Evolutionary conservation across 2,797 vertebrate genomes (phyloP).

Genomic region (Tiaroga cobitis): DNA sequence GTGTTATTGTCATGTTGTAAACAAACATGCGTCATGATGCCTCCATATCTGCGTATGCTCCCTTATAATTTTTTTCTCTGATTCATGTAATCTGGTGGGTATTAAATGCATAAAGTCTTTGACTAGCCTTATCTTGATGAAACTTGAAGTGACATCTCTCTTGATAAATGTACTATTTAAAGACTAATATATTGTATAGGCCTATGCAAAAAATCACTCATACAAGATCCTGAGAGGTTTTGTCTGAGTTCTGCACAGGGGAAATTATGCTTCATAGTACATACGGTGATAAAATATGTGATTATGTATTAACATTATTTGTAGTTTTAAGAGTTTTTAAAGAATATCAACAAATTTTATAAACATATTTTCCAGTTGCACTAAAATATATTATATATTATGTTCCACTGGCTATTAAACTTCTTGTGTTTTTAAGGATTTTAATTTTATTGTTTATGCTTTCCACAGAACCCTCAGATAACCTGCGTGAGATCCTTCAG

Average conservation of each 20-base stretch:
- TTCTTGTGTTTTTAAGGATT: background rate
- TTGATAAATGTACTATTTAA: background rate
- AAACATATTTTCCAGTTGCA: background rate
- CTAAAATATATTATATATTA: background rate
- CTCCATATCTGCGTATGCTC: background rate
- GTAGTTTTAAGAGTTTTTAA: background rate
- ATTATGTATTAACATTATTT: background rate
- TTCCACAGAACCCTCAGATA: constrained; percentile 81
- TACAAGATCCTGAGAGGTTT: background rate
- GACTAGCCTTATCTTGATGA: background rate
- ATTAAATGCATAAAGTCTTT: background rate
- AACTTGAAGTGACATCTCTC: background rate
- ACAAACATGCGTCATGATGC: background rate
- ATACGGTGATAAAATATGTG: background rate
- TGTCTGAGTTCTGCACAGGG: background rate
- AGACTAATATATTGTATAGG: background rate
- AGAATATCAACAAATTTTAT: background rate
- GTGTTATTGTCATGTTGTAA: background rate
- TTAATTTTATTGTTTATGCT: background rate
- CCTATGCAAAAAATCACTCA: background rate
- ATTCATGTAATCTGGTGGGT: background rate
- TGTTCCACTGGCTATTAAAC: background rate
- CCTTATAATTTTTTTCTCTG: background rate
- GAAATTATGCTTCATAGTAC: background rate
- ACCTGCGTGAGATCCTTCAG: constrained; percentile 87